Evolutionary conservation across 2,797 vertebrate species (phyloP), one percentile per base, ranked within the genome.

Genomic region (Kryptolebias ocellatus): DNA sequence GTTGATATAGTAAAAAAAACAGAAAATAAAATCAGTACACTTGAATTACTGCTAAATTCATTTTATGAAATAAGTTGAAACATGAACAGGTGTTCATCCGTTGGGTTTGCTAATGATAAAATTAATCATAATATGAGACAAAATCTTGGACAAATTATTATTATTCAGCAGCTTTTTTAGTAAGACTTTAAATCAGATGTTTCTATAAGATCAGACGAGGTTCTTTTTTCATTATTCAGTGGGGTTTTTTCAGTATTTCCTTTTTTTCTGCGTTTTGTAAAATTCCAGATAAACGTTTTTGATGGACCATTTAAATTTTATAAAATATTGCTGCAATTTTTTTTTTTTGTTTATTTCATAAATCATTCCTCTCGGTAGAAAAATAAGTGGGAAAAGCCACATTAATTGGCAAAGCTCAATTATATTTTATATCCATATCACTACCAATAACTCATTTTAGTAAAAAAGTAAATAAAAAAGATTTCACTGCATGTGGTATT

Each of bases 301-400:
- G 69, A 16, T 60, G 79, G 86, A 85, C 86, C 84, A 88, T 31
- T 34, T n/a, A 58, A 29, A 49, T 51, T 47, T 72, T 6, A 49
- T 52, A 6, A 39, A 67, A 65, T 64, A 57, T 49, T 53, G 16
- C 44, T 42, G 2, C 55, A 50, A 10, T 4, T 3, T 60, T 5
- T 45, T 64, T 58, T 8, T 17, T 59, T 17, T 4, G 42, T 66
- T 5, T 67, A 15, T 56, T 65, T 67, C 50, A 63, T 29, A 7
- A 67, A 72, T 83, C 77, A 86, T 87, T 89, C 83, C 84, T 84
- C 49, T 15, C 14, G 67, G 18, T n/a, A 63, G 51, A 75, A 78
- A 8, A 72, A 34, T 18, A 27, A 39, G 37, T 39, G 37, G 10
- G 10, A 39, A 39, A 34, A 5, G 34, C 34, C 37, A 39, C 37